A percentile compares a stretch with the other conserved stretches of the same genome.
phyloP scores from a whole-genome alignment of 2,797 vertebrate genomes.

The Poecile montanus region DNA sequence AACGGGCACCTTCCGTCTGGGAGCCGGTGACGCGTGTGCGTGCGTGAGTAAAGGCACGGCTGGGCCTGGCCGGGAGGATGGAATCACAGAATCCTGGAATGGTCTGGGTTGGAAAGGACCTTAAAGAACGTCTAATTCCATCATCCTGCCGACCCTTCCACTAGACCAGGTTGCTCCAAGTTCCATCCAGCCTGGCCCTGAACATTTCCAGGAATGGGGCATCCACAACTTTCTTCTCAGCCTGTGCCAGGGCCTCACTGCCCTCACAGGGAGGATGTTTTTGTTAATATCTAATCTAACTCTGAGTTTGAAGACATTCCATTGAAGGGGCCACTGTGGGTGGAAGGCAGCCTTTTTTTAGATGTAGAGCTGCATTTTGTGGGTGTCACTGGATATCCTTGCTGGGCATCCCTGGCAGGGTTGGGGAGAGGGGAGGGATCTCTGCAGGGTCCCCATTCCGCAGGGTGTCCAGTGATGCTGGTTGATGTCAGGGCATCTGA shows the following conservation, averaged over 20 bases:
- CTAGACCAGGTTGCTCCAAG: background rate
- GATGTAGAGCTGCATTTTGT: background rate
- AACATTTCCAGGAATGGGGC: background rate
- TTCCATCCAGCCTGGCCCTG: background rate
- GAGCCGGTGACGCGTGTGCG: background rate
- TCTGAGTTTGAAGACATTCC: background rate
- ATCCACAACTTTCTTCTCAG: background rate
- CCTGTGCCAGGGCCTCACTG: background rate
- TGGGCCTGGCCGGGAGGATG: fast-evolving
- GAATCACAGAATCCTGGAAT: background rate
- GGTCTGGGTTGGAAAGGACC: background rate
- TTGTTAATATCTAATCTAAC: background rate
- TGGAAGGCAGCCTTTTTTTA: background rate
- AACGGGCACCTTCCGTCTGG: background rate
- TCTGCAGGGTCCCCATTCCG: background rate
- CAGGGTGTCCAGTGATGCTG: background rate
- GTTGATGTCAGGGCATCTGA: background rate
- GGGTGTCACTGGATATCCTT: background rate
- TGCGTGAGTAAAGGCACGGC: background rate
- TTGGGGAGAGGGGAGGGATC: fast-evolving
- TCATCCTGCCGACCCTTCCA: background rate
- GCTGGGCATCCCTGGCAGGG: too few relatives aligned
- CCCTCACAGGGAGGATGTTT: background rate
- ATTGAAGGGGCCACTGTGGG: background rate
- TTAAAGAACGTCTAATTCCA: background rate